Conservation (phyloP, 2,113 vertebrate species). For the Rattus norvegicus region DNA sequence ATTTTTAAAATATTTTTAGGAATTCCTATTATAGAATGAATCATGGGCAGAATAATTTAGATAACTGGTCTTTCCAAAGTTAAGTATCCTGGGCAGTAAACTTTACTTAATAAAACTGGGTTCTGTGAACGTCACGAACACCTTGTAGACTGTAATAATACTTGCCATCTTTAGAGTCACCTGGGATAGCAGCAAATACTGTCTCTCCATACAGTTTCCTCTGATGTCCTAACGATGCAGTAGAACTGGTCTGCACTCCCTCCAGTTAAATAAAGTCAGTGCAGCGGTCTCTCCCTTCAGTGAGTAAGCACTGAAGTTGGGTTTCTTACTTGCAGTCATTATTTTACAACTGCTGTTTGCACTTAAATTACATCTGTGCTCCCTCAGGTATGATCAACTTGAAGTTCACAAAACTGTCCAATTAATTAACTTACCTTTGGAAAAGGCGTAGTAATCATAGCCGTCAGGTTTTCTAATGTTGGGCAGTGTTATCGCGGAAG, state of each 20-base stretch:
- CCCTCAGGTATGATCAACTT: neutral
- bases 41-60: constrained; percentile 26
- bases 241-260: neutral
- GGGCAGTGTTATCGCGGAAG: constrained; percentile 92
- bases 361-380: constrained; percentile 24
- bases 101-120: constrained; percentile 25
- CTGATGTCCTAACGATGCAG: neutral
- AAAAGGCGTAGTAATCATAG: constrained; percentile 93
- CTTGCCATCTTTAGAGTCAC: neutral
- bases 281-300: neutral
- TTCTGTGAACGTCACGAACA: neutral
- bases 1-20: neutral
- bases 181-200: neutral
- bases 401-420: constrained; percentile 12
- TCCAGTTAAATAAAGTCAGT: neutral
- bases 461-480: constrained; percentile 87
- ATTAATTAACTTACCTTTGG: constrained; percentile 88
- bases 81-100: constrained; percentile 12
- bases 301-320: neutral
- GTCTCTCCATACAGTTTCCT: neutral
- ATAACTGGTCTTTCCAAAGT: constrained; percentile 35
- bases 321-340: neutral
- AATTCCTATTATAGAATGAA: neutral
- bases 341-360: neutral
- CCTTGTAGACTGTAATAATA: neutral